Evolutionary conservation across 2,113 vertebrate genomes (phyloP), one percentile per base, ranked within the genome.

Genomic region (Spermophilus dauricus): DNA sequence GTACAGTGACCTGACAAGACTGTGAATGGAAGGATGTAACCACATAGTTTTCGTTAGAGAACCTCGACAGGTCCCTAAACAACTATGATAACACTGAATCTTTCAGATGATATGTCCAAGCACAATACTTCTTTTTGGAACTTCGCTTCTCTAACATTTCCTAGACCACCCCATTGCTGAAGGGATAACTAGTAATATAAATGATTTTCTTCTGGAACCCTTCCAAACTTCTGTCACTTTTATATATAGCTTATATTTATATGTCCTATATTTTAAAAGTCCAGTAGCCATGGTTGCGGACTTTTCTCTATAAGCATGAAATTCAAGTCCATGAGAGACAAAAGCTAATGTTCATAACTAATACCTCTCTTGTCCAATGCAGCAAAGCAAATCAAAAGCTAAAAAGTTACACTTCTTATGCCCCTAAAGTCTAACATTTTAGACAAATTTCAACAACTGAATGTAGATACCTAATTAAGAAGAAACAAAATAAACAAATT

Each of bases 401-500:
- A 20, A 84, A 20, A 45, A 30, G 56, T 24, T 28, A 32, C 0
- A 48, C 34, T 86, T 69, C 56, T 58, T 6, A 39, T 69, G 42
- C 42, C 12, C 12, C 11, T 30, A 56, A 82, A 72, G 42, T 45
- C n/a, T 32, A 20, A 6, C 20, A 58, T 58, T 92, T 39, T 89
- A 37, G 32, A 80, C 84, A 13, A 65, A 58, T 89, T 80, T 18
- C n/a, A 92, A 84, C 34, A 70, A 80, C 78, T 73, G 53, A 80
- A 92, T 77, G 12, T 45, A 72, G 42, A 77, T 1, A 83, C 12
- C 34, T 12, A 28, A 92, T 65, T 73, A 65, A 85, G 67, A 78
- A 80, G 86, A 20, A 92, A 92, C 30, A 53, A 89, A 84, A 45
- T 56, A 28, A 84, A 89, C 26, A 28, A 84, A 89, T 28, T 84